Base-by-base conservation (phyloP, 2,888 invertebrate species). In the Metacarcinus magister region DNA sequence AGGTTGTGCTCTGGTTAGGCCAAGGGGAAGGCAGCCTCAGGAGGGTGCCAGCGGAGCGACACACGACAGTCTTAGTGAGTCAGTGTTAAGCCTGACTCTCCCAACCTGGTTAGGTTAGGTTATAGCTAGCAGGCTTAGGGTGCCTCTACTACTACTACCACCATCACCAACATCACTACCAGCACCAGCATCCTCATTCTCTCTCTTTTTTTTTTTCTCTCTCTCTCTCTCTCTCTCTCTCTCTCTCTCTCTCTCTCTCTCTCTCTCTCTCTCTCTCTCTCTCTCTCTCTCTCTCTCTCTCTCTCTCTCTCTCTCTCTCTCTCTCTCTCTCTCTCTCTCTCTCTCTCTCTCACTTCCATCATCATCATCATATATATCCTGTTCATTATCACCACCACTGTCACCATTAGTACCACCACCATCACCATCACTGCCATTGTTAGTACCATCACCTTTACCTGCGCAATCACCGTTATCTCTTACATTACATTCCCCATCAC, bases 11-110 rank as follows among this genome's bases (percentile, higher is more conserved):
- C 67, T 67, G 67, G 67, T 23, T 67, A 67, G 67, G 7, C 67
- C n/a, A n/a, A 67, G 67, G 67, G 67, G 67, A 67, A 67, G n/a
- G 67, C 67, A 67, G n/a, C n/a, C 67, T 7, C 67, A 67, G 67
- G n/a, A 67, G 67, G 67, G 67, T n/a, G 60, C 60, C 60, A 67
- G 60, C 19, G 4, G 60, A 67, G 23, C 60, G 60, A 67, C 19
- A 19, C 60, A 23, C n/a, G 67, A 67, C 67, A 67, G 67, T 67
- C 8, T n/a, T n/a, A 67, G 67, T 67, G n/a, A 67, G 67, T 3
- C 23, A n/a, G 67, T n/a, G n/a, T 67, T 67, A n/a, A 67, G 67
- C 67, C 67, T 67, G 5, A 67, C 67, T 13, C 16, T 13, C 54
- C 54, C 16, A 16, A 0, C 67, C n/a, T n/a, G 60, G 60, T 19